These are phyloP conservation scores for Agrochola litura DNA, from an alignment of 2,888 invertebrate genomes.

Conservation along the genomic window DNA sequence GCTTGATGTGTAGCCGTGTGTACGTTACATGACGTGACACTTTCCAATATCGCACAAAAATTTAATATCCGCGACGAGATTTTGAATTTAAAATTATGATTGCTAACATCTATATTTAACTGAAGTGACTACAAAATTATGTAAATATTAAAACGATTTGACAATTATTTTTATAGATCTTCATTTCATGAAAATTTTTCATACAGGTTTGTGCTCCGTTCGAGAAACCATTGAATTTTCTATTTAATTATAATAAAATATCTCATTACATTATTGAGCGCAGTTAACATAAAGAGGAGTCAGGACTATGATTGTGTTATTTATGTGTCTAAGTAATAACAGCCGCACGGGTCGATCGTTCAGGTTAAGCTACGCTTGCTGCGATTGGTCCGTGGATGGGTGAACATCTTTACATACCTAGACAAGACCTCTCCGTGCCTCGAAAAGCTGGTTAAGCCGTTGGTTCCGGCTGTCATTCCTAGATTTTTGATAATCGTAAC, in stretches of 20 bases:
- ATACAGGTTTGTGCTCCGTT: not conserved
- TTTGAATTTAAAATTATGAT: conserved; percentile 15
- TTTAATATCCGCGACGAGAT: conserved; percentile 5
- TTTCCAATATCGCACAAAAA: conserved; percentile 13
- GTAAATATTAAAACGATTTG: not conserved
- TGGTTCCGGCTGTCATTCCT: no score
- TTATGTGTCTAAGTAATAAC: no score
- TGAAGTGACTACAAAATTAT: not conserved
- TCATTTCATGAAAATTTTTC: not conserved
- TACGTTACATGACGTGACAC: conserved; percentile 7
- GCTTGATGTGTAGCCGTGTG: no score
- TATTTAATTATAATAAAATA: not conserved
- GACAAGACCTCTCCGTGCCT: no score
- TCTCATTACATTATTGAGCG: not conserved
- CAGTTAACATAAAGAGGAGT: not conserved
- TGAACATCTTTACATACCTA: no score
- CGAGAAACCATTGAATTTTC: not conserved
- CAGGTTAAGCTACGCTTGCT: no score
- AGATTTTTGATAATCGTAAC: no score
- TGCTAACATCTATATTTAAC: not conserved
- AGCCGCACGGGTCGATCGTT: no score
- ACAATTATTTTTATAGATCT: no score
- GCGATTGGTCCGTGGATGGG: no score
- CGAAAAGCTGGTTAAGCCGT: no score
- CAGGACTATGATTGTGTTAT: not conserved